Evolutionary conservation across 2,888 invertebrate species (phyloP), one percentile per base, ranked within the genome.

Genomic region (Drosophila barbarae): DNA sequence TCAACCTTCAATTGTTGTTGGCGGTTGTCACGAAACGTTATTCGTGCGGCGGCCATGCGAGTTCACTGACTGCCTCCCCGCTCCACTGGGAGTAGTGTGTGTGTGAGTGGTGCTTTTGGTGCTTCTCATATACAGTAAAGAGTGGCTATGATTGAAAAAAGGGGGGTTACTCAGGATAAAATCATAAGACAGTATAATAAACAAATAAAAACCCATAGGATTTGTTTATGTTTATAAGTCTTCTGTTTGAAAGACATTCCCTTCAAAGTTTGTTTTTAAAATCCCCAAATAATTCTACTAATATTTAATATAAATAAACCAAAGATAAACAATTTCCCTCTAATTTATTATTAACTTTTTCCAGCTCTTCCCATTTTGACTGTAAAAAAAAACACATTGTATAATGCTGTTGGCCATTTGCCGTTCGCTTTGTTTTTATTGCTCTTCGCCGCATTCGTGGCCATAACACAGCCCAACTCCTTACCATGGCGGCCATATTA

Each of bases 11-110:
- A 83, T 81, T 80, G 76, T 82, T 67, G 84, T 76, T 76, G 72
- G 56, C 67, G 67, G 44, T 85, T 81, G 81, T 81, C 81, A 81
- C 81, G 81, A 81, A 81, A 85, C 85, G 85, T 80, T 85, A 85
- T 85, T 86, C 86, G 86, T 85, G 85, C 77, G 85, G 63, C 69
- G 67, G 84, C 86, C 84, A 84, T 83, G 83, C 80, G 86, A 86
- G 84, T 84, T 84, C 84, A 84, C 77, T 83, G 83, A 83, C 81
- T 85, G 86, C 63, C 76, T 52, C 68, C 84, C 72, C 79, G 69
- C 39, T 21, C 30, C 47, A 15, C 23, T 21, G 52, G n/a, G 28
- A 23, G 21, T 5, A 18, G 35, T 52, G 47, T 51, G 55, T 46
- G 66, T 53, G 59, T n/a, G 32, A 42, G 68, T 51, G 56, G 18